Conservation (phyloP, 2,113 vertebrate genomes). For the Upupa epops region DNA sequence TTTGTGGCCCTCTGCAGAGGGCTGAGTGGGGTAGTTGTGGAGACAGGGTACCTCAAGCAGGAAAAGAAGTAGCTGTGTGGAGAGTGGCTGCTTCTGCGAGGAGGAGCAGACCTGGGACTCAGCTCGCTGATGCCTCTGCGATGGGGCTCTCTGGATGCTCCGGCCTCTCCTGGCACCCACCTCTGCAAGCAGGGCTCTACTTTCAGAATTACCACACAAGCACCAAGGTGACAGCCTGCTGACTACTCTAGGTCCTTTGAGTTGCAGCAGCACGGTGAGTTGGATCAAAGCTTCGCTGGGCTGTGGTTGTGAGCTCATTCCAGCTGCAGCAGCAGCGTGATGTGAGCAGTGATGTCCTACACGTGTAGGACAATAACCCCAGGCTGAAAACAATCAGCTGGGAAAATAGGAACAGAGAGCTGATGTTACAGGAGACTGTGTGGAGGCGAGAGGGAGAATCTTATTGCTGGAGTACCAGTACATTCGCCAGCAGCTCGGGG, state of each 20-base stretch:
- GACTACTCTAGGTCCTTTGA: not conserved
- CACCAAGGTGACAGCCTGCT: not conserved
- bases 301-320: fast-evolving
- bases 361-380: not conserved
- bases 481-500: not conserved
- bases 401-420: not conserved
- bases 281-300: not conserved
- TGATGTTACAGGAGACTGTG: not conserved
- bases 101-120: fast-evolving
- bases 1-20: fast-evolving
- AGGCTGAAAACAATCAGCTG: not conserved
- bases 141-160: not conserved
- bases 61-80: not conserved
- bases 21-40: not conserved
- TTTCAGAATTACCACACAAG: not conserved
- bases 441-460: not conserved
- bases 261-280: fast-evolving
- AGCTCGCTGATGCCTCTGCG: not conserved
- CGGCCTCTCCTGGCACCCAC: not conserved
- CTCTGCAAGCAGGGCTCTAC: not conserved
- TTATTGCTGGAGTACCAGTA: not conserved
- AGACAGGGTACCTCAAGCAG: not conserved
- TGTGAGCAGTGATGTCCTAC: not conserved
- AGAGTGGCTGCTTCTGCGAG: not conserved
- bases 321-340: not conserved